Evolutionary conservation across 53 echinoderm and acorn worm genomes (phyloP), one percentile per base, ranked within the genome.

Genomic region (Luidia sarsii): DNA sequence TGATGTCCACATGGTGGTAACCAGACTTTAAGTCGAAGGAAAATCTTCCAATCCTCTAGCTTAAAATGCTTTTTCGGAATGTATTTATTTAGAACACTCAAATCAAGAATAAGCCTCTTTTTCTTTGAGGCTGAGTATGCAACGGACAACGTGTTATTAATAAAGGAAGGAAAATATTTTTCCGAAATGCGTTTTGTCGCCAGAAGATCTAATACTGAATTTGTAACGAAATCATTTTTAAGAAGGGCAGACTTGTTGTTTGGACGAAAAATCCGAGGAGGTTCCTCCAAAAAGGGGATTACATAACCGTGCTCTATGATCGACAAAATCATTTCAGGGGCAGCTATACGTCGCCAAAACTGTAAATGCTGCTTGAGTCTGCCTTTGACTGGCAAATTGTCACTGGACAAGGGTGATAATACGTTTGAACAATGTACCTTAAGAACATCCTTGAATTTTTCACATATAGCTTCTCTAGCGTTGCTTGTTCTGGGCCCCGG

Each of bases 301-400:
- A 51, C 51, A 51, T 13, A 51, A 16, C 51, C 51, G 21, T 51
- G 4, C 18, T 51, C 51, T 19, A 51, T 16, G 51, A 51, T 51
- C 20, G 51, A 51, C 51, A 57, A 57, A 22, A 57, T 57, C 59
- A 57, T 57, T 7, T 25, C 38, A 10, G 64, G 37, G 15, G 64
- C 15, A 64, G 35, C 64, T n/a, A n/a, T n/a, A n/a, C n/a, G n/a
- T n/a, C n/a, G 64, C 64, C 64, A 64, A 34, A 64, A 64, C 21
- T 37, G 2, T 19, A 36, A 4, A 64, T 35, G 64, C n/a, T 64
- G 35, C 22, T 18, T 64, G 14, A 64, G 21, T 35, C 35, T 64
- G 11, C 38, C 34, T 64, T 35, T 64, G 18, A 64, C 38, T 36
- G 34, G 16, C 21, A 35, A 6, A 35, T 64, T 35, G 29, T 64